These are phyloP conservation scores for Halesus radiatus DNA, from an alignment of 1,140 invertebrate species.

Conservation along the genomic window DNA sequence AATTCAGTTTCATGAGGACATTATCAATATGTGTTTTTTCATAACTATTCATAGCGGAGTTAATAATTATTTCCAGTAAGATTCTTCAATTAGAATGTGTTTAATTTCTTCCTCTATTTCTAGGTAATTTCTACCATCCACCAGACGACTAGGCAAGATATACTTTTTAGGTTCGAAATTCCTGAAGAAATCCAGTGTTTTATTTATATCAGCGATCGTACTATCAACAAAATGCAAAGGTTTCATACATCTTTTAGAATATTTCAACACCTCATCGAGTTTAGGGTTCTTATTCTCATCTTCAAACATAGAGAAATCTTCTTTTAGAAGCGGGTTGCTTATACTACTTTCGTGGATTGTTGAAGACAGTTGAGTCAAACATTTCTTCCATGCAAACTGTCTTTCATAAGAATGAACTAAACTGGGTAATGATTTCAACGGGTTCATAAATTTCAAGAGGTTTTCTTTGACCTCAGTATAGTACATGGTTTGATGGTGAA, in stretches of 20 bases:
- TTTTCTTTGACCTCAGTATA: slow-evolving; percentile 13
- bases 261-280: slow-evolving; percentile 26
- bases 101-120: slow-evolving; percentile 40
- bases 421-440: background rate
- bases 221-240: slow-evolving; percentile 8
- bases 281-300: slow-evolving; percentile 13
- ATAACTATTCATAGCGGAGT: background rate
- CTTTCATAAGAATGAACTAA: background rate
- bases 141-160: background rate
- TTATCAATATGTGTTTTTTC: no score
- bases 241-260: slow-evolving; percentile 18
- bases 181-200: slow-evolving; percentile 23
- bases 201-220: background rate
- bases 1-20: no score
- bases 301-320: background rate
- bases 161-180: slow-evolving; percentile 31
- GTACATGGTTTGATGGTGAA: background rate
- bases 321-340: background rate
- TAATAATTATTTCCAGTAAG: slow-evolving; percentile 22
- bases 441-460: slow-evolving; percentile 22
- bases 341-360: background rate
- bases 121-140: slow-evolving; percentile 26
- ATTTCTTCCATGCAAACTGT: slow-evolving; percentile 11
- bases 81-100: slow-evolving; percentile 30
- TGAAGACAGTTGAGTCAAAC: background rate